Evolutionary conservation across 2,113 vertebrate genomes (phyloP).

Genomic region (Platichthys stellatus): DNA sequence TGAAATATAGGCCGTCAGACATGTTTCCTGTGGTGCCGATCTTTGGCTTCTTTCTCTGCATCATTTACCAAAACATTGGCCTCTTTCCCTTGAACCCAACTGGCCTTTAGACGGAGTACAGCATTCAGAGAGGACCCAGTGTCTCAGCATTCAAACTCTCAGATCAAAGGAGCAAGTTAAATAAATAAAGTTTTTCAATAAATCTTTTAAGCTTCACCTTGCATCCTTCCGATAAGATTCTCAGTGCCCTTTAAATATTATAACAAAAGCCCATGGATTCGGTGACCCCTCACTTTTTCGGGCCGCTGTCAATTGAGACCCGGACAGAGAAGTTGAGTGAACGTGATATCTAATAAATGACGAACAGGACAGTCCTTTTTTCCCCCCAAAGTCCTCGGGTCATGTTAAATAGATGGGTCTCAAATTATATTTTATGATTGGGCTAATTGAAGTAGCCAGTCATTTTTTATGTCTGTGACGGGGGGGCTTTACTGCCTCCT

Average conservation of each 20-base stretch:
- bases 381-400: slow-evolving; percentile 38
- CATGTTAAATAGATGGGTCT: slow-evolving; percentile 60
- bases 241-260: slow-evolving; percentile 49
- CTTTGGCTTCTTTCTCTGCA: neutral
- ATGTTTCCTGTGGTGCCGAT: neutral
- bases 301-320: slow-evolving; percentile 35
- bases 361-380: slow-evolving; percentile 44
- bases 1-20: neutral
- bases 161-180: slow-evolving; percentile 14
- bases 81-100: neutral
- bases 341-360: slow-evolving; percentile 63
- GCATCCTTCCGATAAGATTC: slow-evolving; percentile 29
- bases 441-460: slow-evolving; percentile 71
- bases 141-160: slow-evolving; percentile 1
- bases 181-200: slow-evolving; percentile 1
- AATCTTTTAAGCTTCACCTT: slow-evolving; percentile 37
- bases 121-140: neutral
- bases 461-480: slow-evolving; percentile 59
- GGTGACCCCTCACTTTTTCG: slow-evolving; percentile 31
- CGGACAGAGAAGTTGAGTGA: slow-evolving; percentile 22
- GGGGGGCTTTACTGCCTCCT: slow-evolving; percentile 56
- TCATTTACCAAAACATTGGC: neutral
- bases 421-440: slow-evolving; percentile 67
- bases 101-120: neutral
- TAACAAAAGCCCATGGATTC: slow-evolving; percentile 18